These are phyloP conservation scores for Thecophora atra DNA, from an alignment of 2,888 invertebrate genomes.

Conservation along the genomic window DNA sequence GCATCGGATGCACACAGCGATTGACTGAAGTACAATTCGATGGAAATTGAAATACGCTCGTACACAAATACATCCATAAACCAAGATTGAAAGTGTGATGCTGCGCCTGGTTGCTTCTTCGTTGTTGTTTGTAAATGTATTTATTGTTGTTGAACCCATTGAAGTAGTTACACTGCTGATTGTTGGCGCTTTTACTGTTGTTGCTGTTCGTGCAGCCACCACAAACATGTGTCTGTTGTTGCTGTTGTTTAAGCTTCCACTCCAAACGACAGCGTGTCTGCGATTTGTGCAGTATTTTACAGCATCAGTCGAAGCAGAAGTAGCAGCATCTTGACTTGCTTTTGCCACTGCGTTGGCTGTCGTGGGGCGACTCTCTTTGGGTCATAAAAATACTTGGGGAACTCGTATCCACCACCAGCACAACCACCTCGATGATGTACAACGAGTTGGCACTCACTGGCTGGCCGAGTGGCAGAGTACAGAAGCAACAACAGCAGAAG, in stretches of 20 bases:
- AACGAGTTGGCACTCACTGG: slow-evolving; percentile 27
- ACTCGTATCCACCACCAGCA: slow-evolving; percentile 48
- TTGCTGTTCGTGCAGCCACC: not conserved
- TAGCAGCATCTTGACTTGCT: slow-evolving; percentile 31
- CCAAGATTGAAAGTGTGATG: slow-evolving; percentile 3
- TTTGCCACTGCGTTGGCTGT: slow-evolving; percentile 18
- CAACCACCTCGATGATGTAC: slow-evolving; percentile 41
- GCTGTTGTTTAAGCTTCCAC: slow-evolving; percentile 34
- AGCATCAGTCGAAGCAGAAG: not conserved
- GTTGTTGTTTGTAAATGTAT: not conserved
- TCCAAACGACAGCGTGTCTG: slow-evolving; percentile 45
- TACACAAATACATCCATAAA: not conserved
- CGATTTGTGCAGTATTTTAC: slow-evolving; percentile 59
- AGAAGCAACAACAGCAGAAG: slow-evolving; percentile 41
- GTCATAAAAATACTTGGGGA: slow-evolving; percentile 7
- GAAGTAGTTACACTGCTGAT: slow-evolving; percentile 1
- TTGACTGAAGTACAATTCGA: not conserved
- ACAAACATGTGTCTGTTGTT: slow-evolving; percentile 21
- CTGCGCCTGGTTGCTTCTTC: slow-evolving; percentile 13
- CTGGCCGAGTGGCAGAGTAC: slow-evolving; percentile 40
- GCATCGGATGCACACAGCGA: not conserved
- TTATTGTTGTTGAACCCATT: slow-evolving; percentile 1
- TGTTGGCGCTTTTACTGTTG: not conserved
- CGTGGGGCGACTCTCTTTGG: slow-evolving; percentile 13
- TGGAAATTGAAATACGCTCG: not conserved